These are phyloP conservation scores for Apodemia hepburni DNA, from an alignment of 2,888 invertebrate species.

Conservation along the genomic window DNA sequence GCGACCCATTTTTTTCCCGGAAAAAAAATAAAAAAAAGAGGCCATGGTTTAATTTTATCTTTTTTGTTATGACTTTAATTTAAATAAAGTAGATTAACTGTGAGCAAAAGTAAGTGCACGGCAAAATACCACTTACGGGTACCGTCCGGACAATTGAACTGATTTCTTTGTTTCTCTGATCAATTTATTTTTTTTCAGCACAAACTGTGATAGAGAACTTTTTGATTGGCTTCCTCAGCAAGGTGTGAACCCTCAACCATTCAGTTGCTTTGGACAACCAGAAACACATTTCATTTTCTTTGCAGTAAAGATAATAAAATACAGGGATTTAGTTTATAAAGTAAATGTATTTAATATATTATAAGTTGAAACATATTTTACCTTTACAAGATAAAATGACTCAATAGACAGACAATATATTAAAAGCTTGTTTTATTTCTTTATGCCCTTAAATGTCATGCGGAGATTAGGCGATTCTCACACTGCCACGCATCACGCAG, in stretches of 20 bases:
- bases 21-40: too few relatives aligned
- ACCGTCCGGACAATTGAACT: too few relatives aligned
- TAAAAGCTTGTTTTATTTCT: conserved; percentile 27
- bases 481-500: too few relatives aligned
- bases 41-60: too few relatives aligned
- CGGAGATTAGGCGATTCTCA: too few relatives aligned
- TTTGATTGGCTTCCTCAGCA: conserved; percentile 80
- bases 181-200: conserved; percentile 73
- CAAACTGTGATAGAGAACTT: conserved; percentile 90
- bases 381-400: conserved; percentile 64
- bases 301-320: conserved; percentile 67
- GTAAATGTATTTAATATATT: conserved; percentile 68
- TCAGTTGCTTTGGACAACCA: conserved; percentile 60
- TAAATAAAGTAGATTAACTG: too few relatives aligned
- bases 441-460: too few relatives aligned
- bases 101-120: too few relatives aligned
- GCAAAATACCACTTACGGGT: too few relatives aligned
- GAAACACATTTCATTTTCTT: conserved; percentile 56
- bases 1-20: too few relatives aligned
- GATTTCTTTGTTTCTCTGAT: too few relatives aligned
- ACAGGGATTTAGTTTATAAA: conserved; percentile 79
- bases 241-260: conserved; percentile 62
- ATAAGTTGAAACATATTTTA: conserved; percentile 53
- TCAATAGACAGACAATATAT: conserved; percentile 72
- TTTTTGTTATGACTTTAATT: too few relatives aligned